Base-by-base conservation (phyloP, 1,140 invertebrate species). In the Ladona fulva region DNA sequence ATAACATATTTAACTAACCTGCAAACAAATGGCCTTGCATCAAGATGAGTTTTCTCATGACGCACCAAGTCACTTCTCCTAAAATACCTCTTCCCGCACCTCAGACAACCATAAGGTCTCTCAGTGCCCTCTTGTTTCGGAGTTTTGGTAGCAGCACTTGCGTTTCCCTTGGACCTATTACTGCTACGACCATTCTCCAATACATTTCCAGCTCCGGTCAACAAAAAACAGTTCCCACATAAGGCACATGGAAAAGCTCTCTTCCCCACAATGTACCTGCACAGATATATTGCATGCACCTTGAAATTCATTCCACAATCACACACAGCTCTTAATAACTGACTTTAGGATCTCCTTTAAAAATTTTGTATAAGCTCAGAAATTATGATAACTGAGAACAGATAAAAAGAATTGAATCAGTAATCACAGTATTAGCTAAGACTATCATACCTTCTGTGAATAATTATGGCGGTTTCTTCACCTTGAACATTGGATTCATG, bases 141-240 rank as follows among this genome's bases (percentile, higher is more conserved):
- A 22, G 14, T 1, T 22, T 22, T 66, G 52, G 5, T 22, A 19
- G 5, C 16, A 22, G 14, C 12, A 12, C 16, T 66, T 16, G 16
- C n/a, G 12, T 16, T 19, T 19, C 12, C n/a, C 14, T 22, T 16
- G n/a, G n/a, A 5, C 52, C 52, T 66, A 6, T 16, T 22, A 22
- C 52, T 22, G n/a, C 52, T 66, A 22, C 52, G 12, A 19, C 12
- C 52, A 66, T 66, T 66, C n/a, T 66, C 52, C 52, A 66, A 19
- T 22, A 66, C n/a, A 6, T 66, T 22, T 6, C 52, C 52, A 16
- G 52, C 52, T 19, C 52, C 52, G 14, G 16, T 66, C n/a, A 66
- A 66, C 52, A 66, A 19, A 66, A 66, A 66, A 22, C 52, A 66
- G n/a, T 66, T 66, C n/a, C 52, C 52, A 66, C 52, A 66, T 66